Evolutionary conservation across 2,888 invertebrate genomes (phyloP).

Genomic region (Pasiphila rectangulata): DNA sequence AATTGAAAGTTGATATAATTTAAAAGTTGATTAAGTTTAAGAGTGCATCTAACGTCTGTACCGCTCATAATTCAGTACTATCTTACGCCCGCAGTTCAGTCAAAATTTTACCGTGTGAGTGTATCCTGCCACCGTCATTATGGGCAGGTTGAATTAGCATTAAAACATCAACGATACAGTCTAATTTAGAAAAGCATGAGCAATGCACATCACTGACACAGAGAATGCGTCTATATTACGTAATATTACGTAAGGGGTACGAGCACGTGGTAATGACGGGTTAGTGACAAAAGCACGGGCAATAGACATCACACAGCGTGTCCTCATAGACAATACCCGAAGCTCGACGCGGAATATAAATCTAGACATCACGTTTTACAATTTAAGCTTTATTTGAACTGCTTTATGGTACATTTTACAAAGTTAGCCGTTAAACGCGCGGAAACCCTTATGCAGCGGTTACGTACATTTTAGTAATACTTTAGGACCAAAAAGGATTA

Average conservation of each 20-base stretch:
- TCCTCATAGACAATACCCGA: conserved; percentile 69
- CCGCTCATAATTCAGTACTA: not conserved
- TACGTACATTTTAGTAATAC: conserved; percentile 2
- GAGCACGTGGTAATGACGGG: conserved; percentile 31
- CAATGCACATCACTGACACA: conserved; percentile 17
- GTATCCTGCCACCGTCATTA: conserved; percentile 4
- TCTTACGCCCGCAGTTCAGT: conserved; percentile 11
- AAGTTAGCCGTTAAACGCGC: not conserved
- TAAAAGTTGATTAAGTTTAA: too few species aligned
- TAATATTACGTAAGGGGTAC: too few species aligned
- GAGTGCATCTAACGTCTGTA: too few species aligned
- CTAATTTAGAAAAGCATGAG: conserved; percentile 15
- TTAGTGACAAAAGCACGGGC: conserved; percentile 56
- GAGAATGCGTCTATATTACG: conserved; percentile 23
- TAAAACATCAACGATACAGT: conserved; percentile 1
- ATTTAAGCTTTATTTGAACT: not conserved
- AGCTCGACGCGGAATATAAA: conserved; percentile 45
- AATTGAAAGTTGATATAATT: too few species aligned
- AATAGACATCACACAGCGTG: conserved; percentile 62
- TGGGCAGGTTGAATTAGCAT: conserved; percentile 12
- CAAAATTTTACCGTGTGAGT: conserved; percentile 14
- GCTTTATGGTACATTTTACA: conserved; percentile 1
- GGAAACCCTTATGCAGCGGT: not conserved
- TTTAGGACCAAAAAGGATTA: conserved; percentile 6
- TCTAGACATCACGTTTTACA: conserved; percentile 1